A percentile compares a stretch with the other conserved stretches of the same genome.
These are phyloP conservation scores for Hoplias malabaricus DNA, from an alignment of 2,113 vertebrate species.

Conservation along the genomic window DNA sequence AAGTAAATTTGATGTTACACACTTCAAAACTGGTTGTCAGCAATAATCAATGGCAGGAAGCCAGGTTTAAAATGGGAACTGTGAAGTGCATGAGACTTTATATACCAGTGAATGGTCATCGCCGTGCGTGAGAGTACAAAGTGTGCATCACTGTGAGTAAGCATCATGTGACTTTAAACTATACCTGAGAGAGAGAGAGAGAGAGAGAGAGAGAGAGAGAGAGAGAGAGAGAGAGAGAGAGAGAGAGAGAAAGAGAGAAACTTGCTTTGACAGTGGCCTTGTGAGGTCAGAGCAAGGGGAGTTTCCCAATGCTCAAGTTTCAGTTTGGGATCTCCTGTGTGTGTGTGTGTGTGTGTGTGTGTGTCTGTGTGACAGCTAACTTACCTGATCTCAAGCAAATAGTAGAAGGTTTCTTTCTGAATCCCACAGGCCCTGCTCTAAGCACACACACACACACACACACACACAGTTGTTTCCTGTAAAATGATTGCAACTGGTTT, in stretches of 20 bases:
- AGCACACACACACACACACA: not conserved
- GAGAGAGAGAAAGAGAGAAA: conserved; percentile 5
- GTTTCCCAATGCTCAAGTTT: conserved; percentile 41
- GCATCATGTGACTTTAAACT: conserved; percentile 44
- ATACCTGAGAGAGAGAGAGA: not conserved
- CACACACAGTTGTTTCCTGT: conserved; percentile 10
- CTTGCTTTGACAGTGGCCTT: not conserved
- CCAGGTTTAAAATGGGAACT: conserved; percentile 40
- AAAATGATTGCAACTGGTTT: not conserved
- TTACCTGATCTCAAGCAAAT: conserved; percentile 23
- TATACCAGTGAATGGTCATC: conserved; percentile 37
- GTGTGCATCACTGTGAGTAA: conserved; percentile 50
- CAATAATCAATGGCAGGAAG: not conserved
- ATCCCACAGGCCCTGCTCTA: not conserved
- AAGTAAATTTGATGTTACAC: not conserved
- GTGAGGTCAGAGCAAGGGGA: conserved; percentile 27
- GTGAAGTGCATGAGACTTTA: conserved; percentile 34
- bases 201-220: conserved; percentile 12
- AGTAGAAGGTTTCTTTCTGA: not conserved
- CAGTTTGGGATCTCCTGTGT: conserved; percentile 17
- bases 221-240: conserved; percentile 23
- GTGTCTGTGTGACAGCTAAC: not conserved
- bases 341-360: not conserved
- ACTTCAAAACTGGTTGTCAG: not conserved
- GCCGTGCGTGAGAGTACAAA: conserved; percentile 36